Percentiles rank a stretch among this genome's conserved stretches.
These are phyloP conservation scores for Heliconius himera DNA, from an alignment of 1,140 invertebrate species.

Conservation along the genomic window DNA sequence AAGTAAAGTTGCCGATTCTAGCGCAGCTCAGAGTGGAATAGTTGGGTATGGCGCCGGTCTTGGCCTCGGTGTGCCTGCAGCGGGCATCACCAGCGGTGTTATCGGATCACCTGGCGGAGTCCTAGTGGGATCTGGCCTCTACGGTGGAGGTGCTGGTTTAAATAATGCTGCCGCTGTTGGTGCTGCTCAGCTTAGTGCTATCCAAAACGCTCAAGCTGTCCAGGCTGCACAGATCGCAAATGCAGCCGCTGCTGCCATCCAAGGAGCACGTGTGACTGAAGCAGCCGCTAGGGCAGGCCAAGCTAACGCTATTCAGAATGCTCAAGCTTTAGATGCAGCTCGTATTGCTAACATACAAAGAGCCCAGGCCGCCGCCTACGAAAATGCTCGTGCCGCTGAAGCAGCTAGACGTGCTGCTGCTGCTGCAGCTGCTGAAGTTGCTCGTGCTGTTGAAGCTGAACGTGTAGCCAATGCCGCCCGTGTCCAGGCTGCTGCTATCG, in stretches of 20 bases:
- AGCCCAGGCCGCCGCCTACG: constrained; percentile 68
- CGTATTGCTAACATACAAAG: constrained; percentile 69
- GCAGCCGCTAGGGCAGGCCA: constrained; percentile 65
- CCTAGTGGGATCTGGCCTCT: constrained; percentile 36
- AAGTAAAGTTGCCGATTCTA: constrained; percentile 55
- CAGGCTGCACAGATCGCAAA: constrained; percentile 69
- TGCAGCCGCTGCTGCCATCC: constrained; percentile 68
- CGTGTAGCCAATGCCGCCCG: constrained; percentile 69
- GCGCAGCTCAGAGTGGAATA: constrained; percentile 51
- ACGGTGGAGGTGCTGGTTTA: constrained; percentile 45
- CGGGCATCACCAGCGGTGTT: constrained; percentile 29
- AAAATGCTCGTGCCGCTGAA: constrained; percentile 68
- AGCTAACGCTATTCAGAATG: constrained; percentile 66
- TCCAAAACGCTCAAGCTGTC: constrained; percentile 75
- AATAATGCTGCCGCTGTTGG: constrained; percentile 68
- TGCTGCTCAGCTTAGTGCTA: constrained; percentile 69
- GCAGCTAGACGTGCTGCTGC: constrained; percentile 65
- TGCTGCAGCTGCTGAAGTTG: constrained; percentile 57
- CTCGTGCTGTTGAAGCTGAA: constrained; percentile 66
- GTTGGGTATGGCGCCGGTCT: constrained; percentile 29
- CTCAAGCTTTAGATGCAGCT: constrained; percentile 67
- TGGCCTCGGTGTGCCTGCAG: constrained; percentile 37
- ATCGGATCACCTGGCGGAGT: constrained; percentile 34
- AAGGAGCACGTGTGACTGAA: constrained; percentile 66
- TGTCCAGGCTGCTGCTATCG: constrained; percentile 67